Percentiles rank a stretch among this genome's conserved stretches.
These are phyloP conservation scores for Carollia perspicillata DNA, from an alignment of 2,113 vertebrate species.

Conservation along the genomic window DNA sequence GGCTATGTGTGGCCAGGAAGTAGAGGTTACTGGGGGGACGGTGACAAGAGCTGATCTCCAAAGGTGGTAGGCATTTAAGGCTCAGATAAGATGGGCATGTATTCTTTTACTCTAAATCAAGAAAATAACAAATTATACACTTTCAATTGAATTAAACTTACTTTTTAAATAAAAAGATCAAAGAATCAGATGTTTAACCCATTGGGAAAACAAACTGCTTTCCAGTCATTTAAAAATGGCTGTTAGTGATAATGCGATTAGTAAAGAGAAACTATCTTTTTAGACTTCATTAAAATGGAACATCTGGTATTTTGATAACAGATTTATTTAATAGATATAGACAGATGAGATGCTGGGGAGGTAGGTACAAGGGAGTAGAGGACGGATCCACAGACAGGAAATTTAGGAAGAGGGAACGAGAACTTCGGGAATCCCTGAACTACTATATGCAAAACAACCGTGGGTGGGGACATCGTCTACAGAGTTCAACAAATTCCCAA, in stretches of 20 bases:
- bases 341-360: neutral
- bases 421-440: neutral
- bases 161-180: neutral
- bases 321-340: neutral
- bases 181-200: neutral
- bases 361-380: neutral
- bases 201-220: neutral
- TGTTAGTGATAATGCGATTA: neutral
- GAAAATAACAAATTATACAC: neutral
- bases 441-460: neutral
- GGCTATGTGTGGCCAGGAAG: no score
- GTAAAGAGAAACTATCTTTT: neutral
- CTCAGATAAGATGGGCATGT: neutral
- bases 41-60: neutral
- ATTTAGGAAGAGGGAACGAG: neutral
- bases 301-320: neutral
- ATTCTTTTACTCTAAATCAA: neutral
- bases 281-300: neutral
- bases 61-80: neutral
- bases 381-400: neutral
- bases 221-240: neutral
- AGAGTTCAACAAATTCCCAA: constrained; percentile 9
- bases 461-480: neutral
- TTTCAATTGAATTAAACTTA: neutral
- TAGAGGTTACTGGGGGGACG: neutral